These are phyloP conservation scores for Drosophila oshimai DNA, from an alignment of 1,140 invertebrate genomes.

Conservation along the genomic window DNA sequence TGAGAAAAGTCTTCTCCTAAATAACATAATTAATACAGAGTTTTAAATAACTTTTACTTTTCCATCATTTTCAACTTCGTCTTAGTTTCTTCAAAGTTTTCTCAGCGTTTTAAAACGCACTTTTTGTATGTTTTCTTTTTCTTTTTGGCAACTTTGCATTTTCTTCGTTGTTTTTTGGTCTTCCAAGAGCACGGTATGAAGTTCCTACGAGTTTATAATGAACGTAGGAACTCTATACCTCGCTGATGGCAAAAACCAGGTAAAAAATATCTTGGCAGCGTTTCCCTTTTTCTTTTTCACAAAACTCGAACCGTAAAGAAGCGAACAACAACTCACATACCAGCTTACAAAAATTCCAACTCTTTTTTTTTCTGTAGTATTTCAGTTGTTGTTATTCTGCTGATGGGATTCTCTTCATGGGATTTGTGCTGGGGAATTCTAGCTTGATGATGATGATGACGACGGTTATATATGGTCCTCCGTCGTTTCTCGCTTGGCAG, in stretches of 20 bases:
- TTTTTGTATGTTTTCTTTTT: constrained; percentile 9
- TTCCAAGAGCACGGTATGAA: constrained; percentile 83
- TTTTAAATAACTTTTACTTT: constrained; percentile 3
- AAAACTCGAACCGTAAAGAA: constrained; percentile 32
- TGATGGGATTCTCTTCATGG: constrained; percentile 28
- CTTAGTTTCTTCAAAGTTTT: neutral
- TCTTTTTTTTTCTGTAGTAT: constrained; percentile 28
- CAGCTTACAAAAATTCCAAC: constrained; percentile 48
- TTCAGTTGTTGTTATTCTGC: constrained; percentile 19
- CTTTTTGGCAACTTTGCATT: constrained; percentile 4
- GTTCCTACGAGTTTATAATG: constrained; percentile 82
- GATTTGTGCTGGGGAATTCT: constrained; percentile 36
- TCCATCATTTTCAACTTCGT: constrained; percentile 1
- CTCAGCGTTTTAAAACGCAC: constrained; percentile 1
- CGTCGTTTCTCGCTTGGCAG: constrained; percentile 36
- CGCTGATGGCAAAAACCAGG: constrained; percentile 83
- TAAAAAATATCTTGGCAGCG: constrained; percentile 55
- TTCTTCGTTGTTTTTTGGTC: constrained; percentile 73
- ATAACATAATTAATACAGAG: no score
- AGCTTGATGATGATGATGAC: constrained; percentile 9
- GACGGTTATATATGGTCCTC: constrained; percentile 22
- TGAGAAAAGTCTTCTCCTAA: no score
- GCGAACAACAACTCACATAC: constrained; percentile 30
- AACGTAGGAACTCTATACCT: constrained; percentile 83
- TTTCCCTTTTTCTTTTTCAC: constrained; percentile 40